These are phyloP conservation scores for Pteropus rufus DNA, from an alignment of 2,797 vertebrate genomes.

Conservation along the genomic window DNA sequence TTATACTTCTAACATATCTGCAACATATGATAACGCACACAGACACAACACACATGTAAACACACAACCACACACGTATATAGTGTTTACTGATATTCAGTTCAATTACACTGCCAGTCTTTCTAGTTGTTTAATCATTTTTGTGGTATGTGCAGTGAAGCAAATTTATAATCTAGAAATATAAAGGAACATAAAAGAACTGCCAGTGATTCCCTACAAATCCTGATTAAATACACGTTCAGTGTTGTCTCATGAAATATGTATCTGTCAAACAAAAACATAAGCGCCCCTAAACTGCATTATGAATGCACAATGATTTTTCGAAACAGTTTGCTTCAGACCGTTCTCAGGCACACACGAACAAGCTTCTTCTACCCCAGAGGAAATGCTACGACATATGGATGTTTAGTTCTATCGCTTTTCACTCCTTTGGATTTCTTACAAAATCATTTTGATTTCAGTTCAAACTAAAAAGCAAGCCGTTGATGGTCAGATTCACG, in stretches of 20 bases:
- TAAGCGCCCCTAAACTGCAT: background rate
- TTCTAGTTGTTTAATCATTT: background rate
- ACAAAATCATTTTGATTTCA: background rate
- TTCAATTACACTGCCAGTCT: background rate
- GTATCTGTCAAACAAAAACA: slow-evolving; percentile 43
- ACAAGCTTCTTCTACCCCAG: background rate
- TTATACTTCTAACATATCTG: background rate
- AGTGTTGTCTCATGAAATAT: slow-evolving; percentile 32
- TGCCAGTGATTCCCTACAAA: slow-evolving; percentile 53
- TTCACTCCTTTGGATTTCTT: background rate
- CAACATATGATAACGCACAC: background rate
- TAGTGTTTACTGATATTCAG: background rate
- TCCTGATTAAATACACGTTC: slow-evolving; percentile 48
- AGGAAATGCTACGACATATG: background rate
- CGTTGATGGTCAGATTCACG: background rate
- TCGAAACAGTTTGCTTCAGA: slow-evolving; percentile 8
- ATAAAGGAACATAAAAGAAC: slow-evolving; percentile 54
- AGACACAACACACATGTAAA: background rate
- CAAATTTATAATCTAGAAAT: slow-evolving; percentile 40
- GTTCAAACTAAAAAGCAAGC: background rate
- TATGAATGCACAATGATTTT: background rate
- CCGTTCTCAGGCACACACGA: background rate
- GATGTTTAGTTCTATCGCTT: background rate
- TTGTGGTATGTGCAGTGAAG: background rate
- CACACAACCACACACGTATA: background rate